Base-by-base conservation (phyloP, 2,113 vertebrate genomes). In the Oncorhynchus nerka region DNA sequence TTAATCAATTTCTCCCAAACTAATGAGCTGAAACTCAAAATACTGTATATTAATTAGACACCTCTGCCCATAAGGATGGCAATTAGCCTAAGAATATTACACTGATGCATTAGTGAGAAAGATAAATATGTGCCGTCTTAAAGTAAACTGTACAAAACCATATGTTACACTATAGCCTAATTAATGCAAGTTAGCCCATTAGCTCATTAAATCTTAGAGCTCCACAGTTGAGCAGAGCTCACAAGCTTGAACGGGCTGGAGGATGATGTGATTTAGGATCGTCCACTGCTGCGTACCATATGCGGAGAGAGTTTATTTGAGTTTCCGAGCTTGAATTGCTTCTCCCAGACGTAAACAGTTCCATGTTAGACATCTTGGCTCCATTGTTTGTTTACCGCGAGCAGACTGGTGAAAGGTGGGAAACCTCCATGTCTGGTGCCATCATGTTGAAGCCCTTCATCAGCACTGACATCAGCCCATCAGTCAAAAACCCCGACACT, bases 271-370 rank as follows among this genome's bases (percentile, higher is more conserved):
- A 12, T 57, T 34, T 32, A 51, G 26, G 4, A 22, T 8, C 5
- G 66, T 22, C 57, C 61, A 68, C 45, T 39, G 70, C 70, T 57
- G 28, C 28, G 22, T 26, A 57, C 70, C 76, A 78, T 34, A 73
- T 78, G 30, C 49, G 6, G 6, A 68, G 64, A n/a, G 62, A 57
- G 77, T 69, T 73, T 67, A 48, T 20, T 68, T 66, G 49, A 49
- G 16, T 61, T 78, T 61, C n/a, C 11, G 30, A 55, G 65, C 49
- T 20, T 59, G 28, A 49, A 78, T 24, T 16, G 49, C 22, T 32
- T 12, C 45, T 57, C 64, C 19, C 70, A 68, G 20, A 68, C 20
- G 64, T 72, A 71, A 76, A n/a, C 69, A 32, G 13, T 57, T 65
- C 26, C 62, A 61, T 61, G 49, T 68, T 24, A 24, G 24, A 24